These are phyloP conservation scores for Gallinago media DNA, from an alignment of 2,113 vertebrate species.

Conservation along the genomic window DNA sequence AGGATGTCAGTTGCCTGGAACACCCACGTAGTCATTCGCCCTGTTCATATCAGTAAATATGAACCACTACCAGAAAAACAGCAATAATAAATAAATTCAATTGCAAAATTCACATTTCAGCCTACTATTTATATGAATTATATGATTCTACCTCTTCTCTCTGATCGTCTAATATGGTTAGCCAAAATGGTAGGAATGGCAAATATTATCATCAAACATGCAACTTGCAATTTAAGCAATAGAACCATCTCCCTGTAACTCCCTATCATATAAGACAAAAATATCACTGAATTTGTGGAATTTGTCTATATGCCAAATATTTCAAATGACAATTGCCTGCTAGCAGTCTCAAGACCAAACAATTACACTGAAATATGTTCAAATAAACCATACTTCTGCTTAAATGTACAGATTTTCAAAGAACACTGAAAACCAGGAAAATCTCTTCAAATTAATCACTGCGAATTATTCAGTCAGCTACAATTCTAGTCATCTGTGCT, in stretches of 20 bases:
- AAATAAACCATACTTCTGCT: neutral
- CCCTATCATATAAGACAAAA: neutral
- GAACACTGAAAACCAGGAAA: neutral
- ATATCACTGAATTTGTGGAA: neutral
- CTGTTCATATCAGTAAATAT: neutral
- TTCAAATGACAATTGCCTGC: neutral
- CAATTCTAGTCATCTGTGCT: slow-evolving; percentile 8
- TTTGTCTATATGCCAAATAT: neutral
- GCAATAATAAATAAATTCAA: neutral
- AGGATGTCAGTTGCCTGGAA: neutral
- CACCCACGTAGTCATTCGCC: neutral
- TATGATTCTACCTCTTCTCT: neutral
- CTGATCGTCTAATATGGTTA: rapidly evolving
- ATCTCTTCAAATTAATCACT: slow-evolving; percentile 22
- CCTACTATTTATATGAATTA: neutral
- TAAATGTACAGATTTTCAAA: neutral
- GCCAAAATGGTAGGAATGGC: neutral
- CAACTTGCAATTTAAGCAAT: neutral
- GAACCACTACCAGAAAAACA: neutral
- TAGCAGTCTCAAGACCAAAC: neutral
- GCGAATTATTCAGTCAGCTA: slow-evolving; percentile 14
- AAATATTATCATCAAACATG: neutral
- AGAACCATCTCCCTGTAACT: neutral
- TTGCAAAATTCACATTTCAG: neutral
- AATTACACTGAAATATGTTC: neutral